Evolutionary conservation across 2,113 vertebrate genomes (phyloP).

Genomic region (Aythya baeri): DNA sequence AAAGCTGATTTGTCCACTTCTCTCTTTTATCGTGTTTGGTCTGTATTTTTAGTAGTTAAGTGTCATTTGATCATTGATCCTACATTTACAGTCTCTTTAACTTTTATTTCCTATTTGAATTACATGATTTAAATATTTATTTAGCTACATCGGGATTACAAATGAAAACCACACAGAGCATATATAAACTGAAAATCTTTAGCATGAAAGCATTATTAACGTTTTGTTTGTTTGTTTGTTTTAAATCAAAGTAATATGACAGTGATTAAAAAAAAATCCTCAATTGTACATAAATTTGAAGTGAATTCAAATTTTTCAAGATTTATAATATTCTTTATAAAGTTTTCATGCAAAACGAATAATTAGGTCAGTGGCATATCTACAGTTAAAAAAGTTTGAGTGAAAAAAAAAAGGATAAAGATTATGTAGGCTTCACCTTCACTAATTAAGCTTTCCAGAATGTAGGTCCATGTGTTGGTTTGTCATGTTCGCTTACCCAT

Average conservation of each 20-base stretch:
- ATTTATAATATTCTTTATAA: not conserved
- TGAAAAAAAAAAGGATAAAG: not conserved
- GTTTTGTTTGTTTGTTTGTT: not conserved
- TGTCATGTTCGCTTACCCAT: not conserved
- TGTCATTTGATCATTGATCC: not conserved
- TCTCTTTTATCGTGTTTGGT: not conserved
- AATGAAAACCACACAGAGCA: not conserved
- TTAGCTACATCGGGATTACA: not conserved
- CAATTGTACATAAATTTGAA: not conserved
- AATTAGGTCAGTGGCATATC: not conserved
- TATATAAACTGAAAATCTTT: not conserved
- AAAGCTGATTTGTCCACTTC: not conserved
- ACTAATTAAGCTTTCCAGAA: not conserved
- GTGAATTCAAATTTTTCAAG: not conserved
- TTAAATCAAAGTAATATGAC: not conserved
- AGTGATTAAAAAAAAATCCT: not conserved
- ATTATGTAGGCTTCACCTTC: not conserved
- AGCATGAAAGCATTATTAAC: not conserved
- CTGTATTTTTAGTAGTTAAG: not conserved
- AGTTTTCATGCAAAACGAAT: not conserved
- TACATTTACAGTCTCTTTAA: not conserved
- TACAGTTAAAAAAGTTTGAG: not conserved
- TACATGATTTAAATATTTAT: not conserved
- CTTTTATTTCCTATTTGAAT: not conserved
- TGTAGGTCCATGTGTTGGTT: not conserved